Evolutionary conservation across 2,888 invertebrate genomes (phyloP).

Genomic region (Nasonovia ribisnigri): DNA sequence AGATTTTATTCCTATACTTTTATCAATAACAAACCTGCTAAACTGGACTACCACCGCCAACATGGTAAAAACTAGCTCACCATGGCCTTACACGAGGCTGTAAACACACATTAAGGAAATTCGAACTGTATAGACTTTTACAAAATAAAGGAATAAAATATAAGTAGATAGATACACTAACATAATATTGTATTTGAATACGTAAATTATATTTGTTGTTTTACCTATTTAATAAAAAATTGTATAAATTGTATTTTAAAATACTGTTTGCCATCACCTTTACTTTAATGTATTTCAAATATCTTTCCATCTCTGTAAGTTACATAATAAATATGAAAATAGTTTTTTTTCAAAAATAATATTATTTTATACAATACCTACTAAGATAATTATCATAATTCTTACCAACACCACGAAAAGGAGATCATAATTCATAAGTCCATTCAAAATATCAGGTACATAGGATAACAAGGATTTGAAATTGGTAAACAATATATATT

Average conservation of each 20-base stretch:
- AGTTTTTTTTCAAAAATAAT: not conserved
- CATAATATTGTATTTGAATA: not conserved
- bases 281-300: not conserved
- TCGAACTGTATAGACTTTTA: not conserved
- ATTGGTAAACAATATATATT: not conserved
- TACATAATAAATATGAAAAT: not conserved
- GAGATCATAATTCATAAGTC: too few relatives aligned
- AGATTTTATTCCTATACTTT: slow-evolving; percentile 38
- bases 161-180: not conserved
- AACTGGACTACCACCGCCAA: slow-evolving; percentile 49
- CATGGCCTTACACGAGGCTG: slow-evolving; percentile 54
- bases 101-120: slow-evolving; percentile 38
- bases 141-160: not conserved
- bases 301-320: not conserved
- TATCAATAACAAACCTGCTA: slow-evolving; percentile 57
- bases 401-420: too few relatives aligned
- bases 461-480: not conserved
- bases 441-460: not conserved
- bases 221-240: slow-evolving; percentile 1
- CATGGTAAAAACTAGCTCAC: slow-evolving; percentile 52
- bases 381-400: not conserved
- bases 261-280: not conserved
- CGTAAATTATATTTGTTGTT: not conserved
- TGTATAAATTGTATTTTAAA: not conserved
- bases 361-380: not conserved